Evolutionary conservation across 2,888 invertebrate species (phyloP).

Genomic region (Troilus luridus): DNA sequence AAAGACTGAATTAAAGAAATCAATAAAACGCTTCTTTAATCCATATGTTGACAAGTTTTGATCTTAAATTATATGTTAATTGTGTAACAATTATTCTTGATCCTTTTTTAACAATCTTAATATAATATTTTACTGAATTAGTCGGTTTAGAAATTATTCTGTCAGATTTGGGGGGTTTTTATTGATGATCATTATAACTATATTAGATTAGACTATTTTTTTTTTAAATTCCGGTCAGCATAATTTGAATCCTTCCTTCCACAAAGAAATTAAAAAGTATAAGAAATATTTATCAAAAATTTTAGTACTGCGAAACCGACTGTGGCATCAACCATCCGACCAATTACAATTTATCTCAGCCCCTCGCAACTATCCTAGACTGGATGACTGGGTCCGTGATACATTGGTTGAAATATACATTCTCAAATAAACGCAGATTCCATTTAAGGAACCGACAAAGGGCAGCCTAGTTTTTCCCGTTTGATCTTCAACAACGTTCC

Average conservation of each 20-base stretch:
- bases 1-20: too few relatives aligned
- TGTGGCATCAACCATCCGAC: background rate
- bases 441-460: background rate
- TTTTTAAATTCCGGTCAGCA: background rate
- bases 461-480: background rate
- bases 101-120: too few relatives aligned
- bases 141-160: too few relatives aligned
- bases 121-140: too few relatives aligned
- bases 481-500: conserved; percentile 24
- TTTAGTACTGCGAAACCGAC: background rate
- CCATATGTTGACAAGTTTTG: too few relatives aligned
- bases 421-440: background rate
- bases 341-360: background rate
- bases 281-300: too few relatives aligned
- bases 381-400: background rate
- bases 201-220: background rate
- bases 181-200: too few relatives aligned
- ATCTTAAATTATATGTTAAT: too few relatives aligned
- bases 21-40: too few relatives aligned
- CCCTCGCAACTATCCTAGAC: background rate
- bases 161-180: too few relatives aligned
- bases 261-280: too few relatives aligned
- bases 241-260: background rate
- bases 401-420: background rate
- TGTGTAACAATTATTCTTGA: too few relatives aligned